Percentiles rank a stretch among this genome's conserved stretches.
Evolutionary conservation across 2,113 vertebrate species (phyloP).

Genomic region (Brachyhypopomus gauderio): DNA sequence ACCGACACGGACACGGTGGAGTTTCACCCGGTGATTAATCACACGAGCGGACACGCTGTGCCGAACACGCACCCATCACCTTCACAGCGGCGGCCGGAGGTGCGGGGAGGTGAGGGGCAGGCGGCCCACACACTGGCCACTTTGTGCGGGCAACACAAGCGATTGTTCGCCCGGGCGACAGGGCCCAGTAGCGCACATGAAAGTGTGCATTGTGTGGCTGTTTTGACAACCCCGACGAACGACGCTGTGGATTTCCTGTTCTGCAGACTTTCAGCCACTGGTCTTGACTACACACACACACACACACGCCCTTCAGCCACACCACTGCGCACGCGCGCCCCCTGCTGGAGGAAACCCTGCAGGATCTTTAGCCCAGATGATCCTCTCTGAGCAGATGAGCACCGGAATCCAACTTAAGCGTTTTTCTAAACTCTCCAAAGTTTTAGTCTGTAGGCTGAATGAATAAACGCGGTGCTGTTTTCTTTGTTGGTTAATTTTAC

Average conservation of each 20-base stretch:
- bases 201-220: slow-evolving; percentile 74
- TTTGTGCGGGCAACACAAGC: slow-evolving; percentile 73
- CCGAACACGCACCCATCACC: slow-evolving; percentile 52
- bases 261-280: slow-evolving; percentile 60
- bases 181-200: slow-evolving; percentile 64
- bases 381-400: no score
- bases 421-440: no score
- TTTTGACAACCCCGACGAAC: slow-evolving; percentile 76
- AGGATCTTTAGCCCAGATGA: neutral
- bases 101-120: no score
- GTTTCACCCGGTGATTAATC: slow-evolving; percentile 66
- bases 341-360: slow-evolving; percentile 14
- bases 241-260: slow-evolving; percentile 72
- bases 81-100: slow-evolving; percentile 18
- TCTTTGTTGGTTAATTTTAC: no score
- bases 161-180: slow-evolving; percentile 68
- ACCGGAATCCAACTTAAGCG: no score
- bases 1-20: slow-evolving; percentile 54
- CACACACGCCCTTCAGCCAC: slow-evolving; percentile 30
- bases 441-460: no score
- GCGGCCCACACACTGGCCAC: slow-evolving; percentile 68
- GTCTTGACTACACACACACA: slow-evolving; percentile 23
- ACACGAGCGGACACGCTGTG: slow-evolving; percentile 63
- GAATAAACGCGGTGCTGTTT: no score
- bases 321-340: neutral